Conservation (phyloP, 2,113 vertebrate genomes). For the Fukomys damarensis region DNA sequence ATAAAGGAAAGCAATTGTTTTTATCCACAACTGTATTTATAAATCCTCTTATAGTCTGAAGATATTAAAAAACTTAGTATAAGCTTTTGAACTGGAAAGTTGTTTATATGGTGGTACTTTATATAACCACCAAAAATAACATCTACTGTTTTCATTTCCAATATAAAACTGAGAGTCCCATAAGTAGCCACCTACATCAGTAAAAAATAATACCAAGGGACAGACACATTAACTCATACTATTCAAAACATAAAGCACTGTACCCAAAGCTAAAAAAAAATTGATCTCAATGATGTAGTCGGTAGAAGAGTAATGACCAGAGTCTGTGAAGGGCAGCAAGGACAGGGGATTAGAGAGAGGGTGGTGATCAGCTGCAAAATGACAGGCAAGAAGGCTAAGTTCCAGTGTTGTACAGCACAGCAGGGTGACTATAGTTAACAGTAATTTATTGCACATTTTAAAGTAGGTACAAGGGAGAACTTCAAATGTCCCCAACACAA, state of each 20-base stretch:
- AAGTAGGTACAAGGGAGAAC: neutral
- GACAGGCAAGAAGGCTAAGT: too few species aligned
- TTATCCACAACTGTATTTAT: neutral
- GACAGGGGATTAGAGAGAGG: neutral
- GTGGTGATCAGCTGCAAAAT: neutral
- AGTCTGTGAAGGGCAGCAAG: neutral
- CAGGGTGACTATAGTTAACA: neutral
- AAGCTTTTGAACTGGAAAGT: conserved; percentile 38
- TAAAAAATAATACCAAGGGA: conserved; percentile 24
- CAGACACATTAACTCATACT: neutral
- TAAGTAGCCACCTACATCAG: neutral
- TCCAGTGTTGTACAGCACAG: neutral
- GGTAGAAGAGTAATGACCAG: neutral
- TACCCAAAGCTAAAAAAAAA: neutral
- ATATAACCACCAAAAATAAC: neutral
- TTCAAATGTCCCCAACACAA: neutral
- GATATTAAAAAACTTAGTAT: conserved; percentile 40
- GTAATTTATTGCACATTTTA: neutral
- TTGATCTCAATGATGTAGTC: neutral
- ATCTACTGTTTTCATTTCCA: conserved; percentile 33
- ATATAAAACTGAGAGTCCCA: neutral
- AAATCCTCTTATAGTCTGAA: conserved; percentile 55
- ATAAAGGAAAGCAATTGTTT: conserved; percentile 1
- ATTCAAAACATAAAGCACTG: neutral
- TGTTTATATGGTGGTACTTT: conserved; percentile 24